Conservation (phyloP, 2,113 vertebrate species). For the Dunckerocampus dactyliophorus region DNA sequence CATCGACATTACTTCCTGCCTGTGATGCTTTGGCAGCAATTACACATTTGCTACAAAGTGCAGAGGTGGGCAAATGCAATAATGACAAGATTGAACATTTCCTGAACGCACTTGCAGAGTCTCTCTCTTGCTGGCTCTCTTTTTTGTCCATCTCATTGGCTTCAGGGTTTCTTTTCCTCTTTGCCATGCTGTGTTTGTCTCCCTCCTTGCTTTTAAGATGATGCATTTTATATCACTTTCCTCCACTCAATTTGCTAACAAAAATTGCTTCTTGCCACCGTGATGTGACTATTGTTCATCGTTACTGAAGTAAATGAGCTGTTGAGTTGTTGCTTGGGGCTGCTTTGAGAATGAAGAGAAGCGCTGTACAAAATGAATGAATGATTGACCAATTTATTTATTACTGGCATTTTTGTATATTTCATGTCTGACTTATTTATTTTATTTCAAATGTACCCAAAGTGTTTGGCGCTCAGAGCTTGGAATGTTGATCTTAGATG, state of each 20-base stretch:
- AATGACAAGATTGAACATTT: slow-evolving; percentile 24
- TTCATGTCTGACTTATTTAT: too few species aligned
- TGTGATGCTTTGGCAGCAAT: slow-evolving; percentile 14
- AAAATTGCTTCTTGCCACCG: neutral
- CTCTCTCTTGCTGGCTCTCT: slow-evolving; percentile 5
- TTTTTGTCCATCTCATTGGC: slow-evolving; percentile 13
- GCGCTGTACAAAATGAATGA: too few species aligned
- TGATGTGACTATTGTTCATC: neutral
- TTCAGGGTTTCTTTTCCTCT: too few species aligned
- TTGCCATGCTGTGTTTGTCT: too few species aligned
- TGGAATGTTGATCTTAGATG: too few species aligned
- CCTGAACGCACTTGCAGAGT: slow-evolving; percentile 4
- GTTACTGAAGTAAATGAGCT: neutral
- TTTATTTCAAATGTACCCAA: too few species aligned
- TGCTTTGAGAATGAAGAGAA: too few species aligned
- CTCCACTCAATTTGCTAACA: slow-evolving; percentile 1
- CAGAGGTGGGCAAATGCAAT: slow-evolving; percentile 17
- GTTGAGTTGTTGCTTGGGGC: neutral
- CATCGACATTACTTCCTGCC: neutral
- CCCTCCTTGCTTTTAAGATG: slow-evolving; percentile 1
- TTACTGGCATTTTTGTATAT: too few species aligned
- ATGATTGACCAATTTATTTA: too few species aligned
- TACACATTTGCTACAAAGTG: slow-evolving; percentile 7
- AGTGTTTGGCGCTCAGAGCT: too few species aligned
- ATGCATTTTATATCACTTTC: slow-evolving; percentile 5